phyloP scores from a whole-genome alignment of 2,888 invertebrate species.

The Leucoptera coffeella region DNA sequence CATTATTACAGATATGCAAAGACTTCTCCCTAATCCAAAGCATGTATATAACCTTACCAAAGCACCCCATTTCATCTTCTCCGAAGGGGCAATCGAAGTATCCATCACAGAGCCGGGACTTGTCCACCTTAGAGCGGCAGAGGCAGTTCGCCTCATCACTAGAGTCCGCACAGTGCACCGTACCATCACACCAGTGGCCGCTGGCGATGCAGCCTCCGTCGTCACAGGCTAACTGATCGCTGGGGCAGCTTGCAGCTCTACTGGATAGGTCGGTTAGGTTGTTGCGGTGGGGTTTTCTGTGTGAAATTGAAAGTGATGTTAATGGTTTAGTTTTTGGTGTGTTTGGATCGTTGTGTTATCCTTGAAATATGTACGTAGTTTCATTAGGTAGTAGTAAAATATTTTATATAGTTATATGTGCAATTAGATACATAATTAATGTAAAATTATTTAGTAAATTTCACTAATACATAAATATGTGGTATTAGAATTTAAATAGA shows the following conservation, averaged over 20 bases:
- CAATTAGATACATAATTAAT: no score
- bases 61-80: slow-evolving; percentile 76
- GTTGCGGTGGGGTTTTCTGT: no score
- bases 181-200: slow-evolving; percentile 64
- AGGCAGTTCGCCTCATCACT: slow-evolving; percentile 73
- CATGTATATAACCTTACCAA: no score
- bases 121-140: slow-evolving; percentile 64
- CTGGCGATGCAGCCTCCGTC: slow-evolving; percentile 48
- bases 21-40: no score
- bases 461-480: no score
- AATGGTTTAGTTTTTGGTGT: not conserved
- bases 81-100: slow-evolving; percentile 76
- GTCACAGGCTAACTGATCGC: slow-evolving; percentile 18
- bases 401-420: no score
- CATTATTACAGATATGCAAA: no score
- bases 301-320: no score
- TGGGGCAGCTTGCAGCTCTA: slow-evolving; percentile 20
- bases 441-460: no score
- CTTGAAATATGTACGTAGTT: not conserved
- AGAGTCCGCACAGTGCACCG: slow-evolving; percentile 67
- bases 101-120: slow-evolving; percentile 68
- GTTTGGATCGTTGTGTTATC: not conserved
- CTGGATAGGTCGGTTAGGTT: slow-evolving; percentile 10
- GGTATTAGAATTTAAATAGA: no score
- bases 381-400: not conserved